These are phyloP conservation scores for Porites australiensis DNA, from an alignment of 64 coral and sea anemone genomes.

Conservation along the genomic window DNA sequence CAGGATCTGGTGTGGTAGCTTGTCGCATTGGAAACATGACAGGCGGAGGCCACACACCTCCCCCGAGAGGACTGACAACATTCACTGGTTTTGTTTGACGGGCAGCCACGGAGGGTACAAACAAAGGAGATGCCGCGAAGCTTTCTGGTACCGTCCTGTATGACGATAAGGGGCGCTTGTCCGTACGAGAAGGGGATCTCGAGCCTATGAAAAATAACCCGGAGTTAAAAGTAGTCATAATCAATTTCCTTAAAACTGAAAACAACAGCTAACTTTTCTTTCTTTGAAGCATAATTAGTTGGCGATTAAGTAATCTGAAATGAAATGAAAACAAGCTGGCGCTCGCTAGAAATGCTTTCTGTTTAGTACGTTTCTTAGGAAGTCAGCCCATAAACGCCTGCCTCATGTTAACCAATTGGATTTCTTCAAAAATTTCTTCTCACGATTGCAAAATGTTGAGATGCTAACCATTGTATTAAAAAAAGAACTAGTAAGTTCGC, in stretches of 20 bases:
- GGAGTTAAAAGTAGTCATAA: background rate
- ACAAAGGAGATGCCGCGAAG: slow-evolving; percentile 29
- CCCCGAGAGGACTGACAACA: slow-evolving; percentile 24
- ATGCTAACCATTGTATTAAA: too few species aligned
- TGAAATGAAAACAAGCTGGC: too few species aligned
- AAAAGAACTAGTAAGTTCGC: too few species aligned
- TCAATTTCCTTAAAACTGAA: background rate
- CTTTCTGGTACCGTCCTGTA: slow-evolving; percentile 52
- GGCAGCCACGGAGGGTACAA: slow-evolving; percentile 34
- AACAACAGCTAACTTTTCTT: background rate
- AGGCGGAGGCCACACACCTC: slow-evolving; percentile 62
- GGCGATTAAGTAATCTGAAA: too few species aligned
- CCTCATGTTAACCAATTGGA: too few species aligned
- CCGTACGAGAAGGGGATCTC: slow-evolving; percentile 47
- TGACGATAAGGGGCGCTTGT: slow-evolving; percentile 64
- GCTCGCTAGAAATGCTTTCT: too few species aligned
- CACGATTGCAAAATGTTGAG: too few species aligned
- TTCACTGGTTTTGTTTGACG: slow-evolving; percentile 19
- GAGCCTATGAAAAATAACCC: slow-evolving; percentile 6
- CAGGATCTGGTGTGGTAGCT: slow-evolving; percentile 53
- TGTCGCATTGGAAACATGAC: slow-evolving; percentile 47
- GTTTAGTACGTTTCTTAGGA: too few species aligned
- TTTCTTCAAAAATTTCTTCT: too few species aligned
- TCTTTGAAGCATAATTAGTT: too few species aligned
- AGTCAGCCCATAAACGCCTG: too few species aligned